Percentiles rank a stretch among this genome's conserved stretches.
phyloP scores from a whole-genome alignment of 2,113 vertebrate species.

The Oenanthe oenanthe region DNA sequence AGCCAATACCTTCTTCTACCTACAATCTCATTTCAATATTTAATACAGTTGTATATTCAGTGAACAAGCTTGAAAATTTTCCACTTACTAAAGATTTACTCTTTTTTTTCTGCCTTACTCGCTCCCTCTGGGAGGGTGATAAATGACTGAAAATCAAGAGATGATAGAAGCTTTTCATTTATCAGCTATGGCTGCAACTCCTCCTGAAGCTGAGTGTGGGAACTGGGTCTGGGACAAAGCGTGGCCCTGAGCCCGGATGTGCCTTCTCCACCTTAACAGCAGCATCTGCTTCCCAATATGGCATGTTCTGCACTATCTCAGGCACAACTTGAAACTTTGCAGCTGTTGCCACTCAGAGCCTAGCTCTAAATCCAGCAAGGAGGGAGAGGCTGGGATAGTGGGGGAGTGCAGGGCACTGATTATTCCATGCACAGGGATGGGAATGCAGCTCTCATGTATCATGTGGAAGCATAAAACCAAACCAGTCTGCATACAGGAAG shows the following conservation, averaged over 20 bases:
- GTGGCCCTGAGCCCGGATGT: not conserved
- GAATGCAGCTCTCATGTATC: not conserved
- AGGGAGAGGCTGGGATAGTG: not conserved
- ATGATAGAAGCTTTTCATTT: constrained; percentile 26
- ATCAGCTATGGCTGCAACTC: not conserved
- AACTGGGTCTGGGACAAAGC: not conserved
- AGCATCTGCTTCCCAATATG: constrained; percentile 61
- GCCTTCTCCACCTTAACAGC: constrained; percentile 52
- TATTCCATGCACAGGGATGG: not conserved
- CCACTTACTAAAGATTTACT: not conserved
- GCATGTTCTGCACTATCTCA: constrained; percentile 57
- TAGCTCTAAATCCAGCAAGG: constrained; percentile 31
- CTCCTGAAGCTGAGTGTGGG: constrained; percentile 31
- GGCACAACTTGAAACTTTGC: constrained; percentile 58
- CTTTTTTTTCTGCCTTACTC: not conserved
- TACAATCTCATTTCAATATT: not conserved
- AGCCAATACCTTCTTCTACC: not conserved
- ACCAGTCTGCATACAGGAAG: not conserved
- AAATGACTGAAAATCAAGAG: constrained; percentile 1
- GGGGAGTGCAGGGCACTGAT: not conserved
- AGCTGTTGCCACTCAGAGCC: constrained; percentile 53
- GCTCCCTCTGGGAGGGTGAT: not conserved
- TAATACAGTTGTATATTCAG: not conserved
- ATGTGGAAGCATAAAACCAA: not conserved
- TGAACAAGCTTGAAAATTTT: not conserved